phyloP scores from a whole-genome alignment of 1,140 invertebrate species.

The Diuraphis noxia region DNA sequence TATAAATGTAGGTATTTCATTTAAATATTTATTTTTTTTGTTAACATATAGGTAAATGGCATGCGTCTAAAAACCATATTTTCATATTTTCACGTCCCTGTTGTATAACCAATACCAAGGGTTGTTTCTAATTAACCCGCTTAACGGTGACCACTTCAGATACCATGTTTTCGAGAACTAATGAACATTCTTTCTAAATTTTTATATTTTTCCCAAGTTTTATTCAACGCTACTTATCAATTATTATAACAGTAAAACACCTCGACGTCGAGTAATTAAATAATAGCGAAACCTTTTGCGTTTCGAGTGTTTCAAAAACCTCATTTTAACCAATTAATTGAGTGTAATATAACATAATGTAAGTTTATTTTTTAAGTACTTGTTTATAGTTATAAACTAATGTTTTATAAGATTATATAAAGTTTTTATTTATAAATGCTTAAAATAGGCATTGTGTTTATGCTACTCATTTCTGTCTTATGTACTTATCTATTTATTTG shows the following conservation, averaged over 20 bases:
- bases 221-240: too few relatives aligned
- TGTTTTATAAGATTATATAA: not conserved
- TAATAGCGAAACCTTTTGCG: not conserved
- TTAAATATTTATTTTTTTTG: not conserved
- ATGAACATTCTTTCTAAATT: not conserved
- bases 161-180: not conserved
- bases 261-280: conserved; percentile 14
- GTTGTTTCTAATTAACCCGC: not conserved
- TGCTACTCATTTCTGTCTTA: not conserved
- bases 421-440: not conserved
- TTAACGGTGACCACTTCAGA: too few relatives aligned
- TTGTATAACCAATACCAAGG: not conserved
- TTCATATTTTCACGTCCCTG: not conserved
- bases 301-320: not conserved
- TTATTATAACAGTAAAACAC: not conserved
- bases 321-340: not conserved
- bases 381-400: not conserved
- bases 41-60: not conserved
- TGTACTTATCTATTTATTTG: not conserved
- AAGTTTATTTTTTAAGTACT: not conserved
- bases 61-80: not conserved
- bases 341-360: not conserved
- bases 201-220: not conserved
- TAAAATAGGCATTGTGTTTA: not conserved
- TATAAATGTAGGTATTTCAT: not conserved